phyloP scores from a whole-genome alignment of 1,140 invertebrate genomes.

The Nymphalis io region DNA sequence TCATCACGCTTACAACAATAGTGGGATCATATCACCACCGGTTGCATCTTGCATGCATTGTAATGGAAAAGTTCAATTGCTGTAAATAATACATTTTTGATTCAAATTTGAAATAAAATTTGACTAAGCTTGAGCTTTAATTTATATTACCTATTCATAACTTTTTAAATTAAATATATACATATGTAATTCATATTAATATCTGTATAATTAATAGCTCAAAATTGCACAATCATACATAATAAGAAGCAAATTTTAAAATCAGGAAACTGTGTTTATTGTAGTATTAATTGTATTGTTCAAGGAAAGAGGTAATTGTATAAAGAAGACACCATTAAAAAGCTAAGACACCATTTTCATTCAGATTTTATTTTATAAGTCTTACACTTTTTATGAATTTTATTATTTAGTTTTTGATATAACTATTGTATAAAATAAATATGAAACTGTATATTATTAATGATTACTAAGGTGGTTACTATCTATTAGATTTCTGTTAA shows the following conservation, averaged over 20 bases:
- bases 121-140: neutral
- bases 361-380: no score
- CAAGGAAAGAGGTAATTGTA: neutral
- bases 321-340: no score
- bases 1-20: constrained; percentile 66
- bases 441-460: no score
- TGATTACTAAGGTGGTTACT: no score
- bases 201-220: neutral
- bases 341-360: no score
- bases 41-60: constrained; percentile 71
- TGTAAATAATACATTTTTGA: constrained; percentile 42
- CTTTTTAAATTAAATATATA: neutral
- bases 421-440: no score
- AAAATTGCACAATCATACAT: constrained; percentile 5
- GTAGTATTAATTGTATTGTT: neutral
- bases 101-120: constrained; percentile 4
- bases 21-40: constrained; percentile 50
- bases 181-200: neutral
- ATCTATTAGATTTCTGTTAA: no score
- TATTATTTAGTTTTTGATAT: no score
- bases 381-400: no score
- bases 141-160: neutral
- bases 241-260: constrained; percentile 3
- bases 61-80: constrained; percentile 68
- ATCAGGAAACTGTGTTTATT: neutral